Base-by-base conservation (phyloP, 2,113 vertebrate genomes). In the Gallinago undulata region DNA sequence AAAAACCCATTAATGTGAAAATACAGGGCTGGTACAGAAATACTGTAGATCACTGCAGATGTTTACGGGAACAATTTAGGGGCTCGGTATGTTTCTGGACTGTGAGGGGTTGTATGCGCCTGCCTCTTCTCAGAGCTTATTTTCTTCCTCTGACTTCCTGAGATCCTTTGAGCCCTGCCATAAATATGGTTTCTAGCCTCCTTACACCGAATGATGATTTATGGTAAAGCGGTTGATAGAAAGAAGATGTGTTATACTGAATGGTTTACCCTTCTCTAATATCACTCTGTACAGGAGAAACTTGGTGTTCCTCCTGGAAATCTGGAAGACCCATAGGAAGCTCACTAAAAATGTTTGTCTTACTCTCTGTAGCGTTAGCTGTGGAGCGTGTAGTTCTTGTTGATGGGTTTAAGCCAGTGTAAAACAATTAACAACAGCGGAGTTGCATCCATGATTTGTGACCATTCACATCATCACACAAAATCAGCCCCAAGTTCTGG, bases 181-280 rank as follows among this genome's bases (percentile, higher is more conserved):
- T 93, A 92, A 86, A 77, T 74, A 72, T 7, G 22, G n/a, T 89
- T 92, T 89, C 72, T 86, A 81, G 39, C 55, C 75, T 94, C 56
- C 84, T 96, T 94, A 81, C 68, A 78, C 7, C 11, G 12, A 75
- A 30, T 59, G 59, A 43, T 81, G 90, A 90, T 93, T 94, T 79
- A 92, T 72, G 55, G 33, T 92, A 47, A 91, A 80, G 39, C 59
- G 33, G 50, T 31, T 75, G 90, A 94, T 94, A 88, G 60, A 72
- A 74, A 74, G 72, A 81, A 93, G 45, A 78, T 92, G 62, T 3
- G 1, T 94, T 94, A 37, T 51, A 70, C 85, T 91, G 59, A 94
- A 85, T 72, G 60, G 55, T 90, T 88, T 95, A 53, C 21, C 6
- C 66, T 91, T 91, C 86, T 57, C 68, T 95, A 93, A 67, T 93